A percentile compares a stretch with the other conserved stretches of the same genome.
These are phyloP conservation scores for Amazona guildingii DNA, from an alignment of 2,113 vertebrate species.

Conservation along the genomic window DNA sequence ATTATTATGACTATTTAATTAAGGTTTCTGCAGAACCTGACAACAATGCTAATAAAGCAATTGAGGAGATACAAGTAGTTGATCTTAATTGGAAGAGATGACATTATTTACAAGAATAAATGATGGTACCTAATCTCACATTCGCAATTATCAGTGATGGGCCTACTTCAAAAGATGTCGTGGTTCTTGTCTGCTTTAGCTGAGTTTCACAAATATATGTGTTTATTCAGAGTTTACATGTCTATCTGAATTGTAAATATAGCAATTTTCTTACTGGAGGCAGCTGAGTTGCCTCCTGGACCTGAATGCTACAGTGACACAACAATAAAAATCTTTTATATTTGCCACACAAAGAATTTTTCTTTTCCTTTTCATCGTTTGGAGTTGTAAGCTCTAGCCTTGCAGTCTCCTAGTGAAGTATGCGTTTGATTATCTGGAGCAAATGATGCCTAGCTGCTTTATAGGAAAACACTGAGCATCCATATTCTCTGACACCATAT, in stretches of 20 bases:
- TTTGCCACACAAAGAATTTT: background rate
- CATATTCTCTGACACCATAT: background rate
- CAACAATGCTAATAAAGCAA: conserved; percentile 70
- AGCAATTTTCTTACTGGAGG: background rate
- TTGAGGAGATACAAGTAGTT: conserved; percentile 49
- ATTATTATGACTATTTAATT: conserved; percentile 71
- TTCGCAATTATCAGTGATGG: conserved; percentile 69
- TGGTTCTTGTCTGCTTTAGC: conserved; percentile 28
- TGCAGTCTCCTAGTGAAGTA: background rate
- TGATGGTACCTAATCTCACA: conserved; percentile 64
- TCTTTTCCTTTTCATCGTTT: background rate
- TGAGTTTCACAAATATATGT: conserved; percentile 15
- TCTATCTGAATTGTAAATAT: conserved; percentile 25
- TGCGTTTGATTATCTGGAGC: background rate
- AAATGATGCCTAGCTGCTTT: background rate
- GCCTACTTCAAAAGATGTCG: conserved; percentile 49
- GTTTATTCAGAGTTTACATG: conserved; percentile 17
- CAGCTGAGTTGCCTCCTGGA: background rate
- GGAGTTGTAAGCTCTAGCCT: background rate
- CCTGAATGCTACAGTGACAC: background rate
- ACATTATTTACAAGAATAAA: conserved; percentile 74
- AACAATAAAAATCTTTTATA: background rate
- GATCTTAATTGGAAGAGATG: conserved; percentile 76
- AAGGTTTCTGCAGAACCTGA: conserved; percentile 64
- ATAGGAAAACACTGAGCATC: background rate